phyloP scores from a whole-genome alignment of 2,888 invertebrate species.

The Dasysyrphus tricinctus region DNA sequence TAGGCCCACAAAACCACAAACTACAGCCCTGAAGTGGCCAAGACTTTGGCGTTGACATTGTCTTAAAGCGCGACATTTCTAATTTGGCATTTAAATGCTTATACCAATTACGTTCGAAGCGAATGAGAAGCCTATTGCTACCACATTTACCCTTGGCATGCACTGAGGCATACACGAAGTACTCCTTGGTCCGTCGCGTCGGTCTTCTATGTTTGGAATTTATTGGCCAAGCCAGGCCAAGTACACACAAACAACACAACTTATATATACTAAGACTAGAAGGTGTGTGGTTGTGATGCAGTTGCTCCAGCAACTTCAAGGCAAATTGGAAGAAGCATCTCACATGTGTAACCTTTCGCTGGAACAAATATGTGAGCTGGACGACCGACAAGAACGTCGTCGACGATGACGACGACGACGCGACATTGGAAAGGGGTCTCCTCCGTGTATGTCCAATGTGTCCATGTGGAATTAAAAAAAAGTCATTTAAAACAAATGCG shows the following conservation, averaged over 20 bases:
- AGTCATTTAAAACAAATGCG: slow-evolving; percentile 72
- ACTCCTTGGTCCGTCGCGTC: slow-evolving; percentile 34
- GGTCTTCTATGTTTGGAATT: slow-evolving; percentile 67
- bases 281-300: slow-evolving; percentile 25
- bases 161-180: slow-evolving; percentile 27
- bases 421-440: slow-evolving; percentile 23
- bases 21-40: slow-evolving; percentile 27
- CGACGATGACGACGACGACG: slow-evolving; percentile 3
- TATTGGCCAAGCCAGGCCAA: slow-evolving; percentile 50
- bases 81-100: slow-evolving; percentile 78
- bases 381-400: slow-evolving; percentile 8
- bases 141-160: slow-evolving; percentile 47
- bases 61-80: slow-evolving; percentile 78
- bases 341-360: slow-evolving; percentile 75
- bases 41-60: slow-evolving; percentile 77
- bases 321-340: slow-evolving; percentile 75
- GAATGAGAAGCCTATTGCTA: slow-evolving; percentile 70
- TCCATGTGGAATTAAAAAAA: slow-evolving; percentile 25
- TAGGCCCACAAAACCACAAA: neutral
- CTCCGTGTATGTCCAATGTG: slow-evolving; percentile 24
- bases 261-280: slow-evolving; percentile 53
- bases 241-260: slow-evolving; percentile 42
- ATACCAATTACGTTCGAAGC: slow-evolving; percentile 76
- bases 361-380: slow-evolving; percentile 67
- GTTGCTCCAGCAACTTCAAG: slow-evolving; percentile 57